These are phyloP conservation scores for Phasianus colchicus DNA, from an alignment of 2,113 vertebrate genomes.

Conservation along the genomic window DNA sequence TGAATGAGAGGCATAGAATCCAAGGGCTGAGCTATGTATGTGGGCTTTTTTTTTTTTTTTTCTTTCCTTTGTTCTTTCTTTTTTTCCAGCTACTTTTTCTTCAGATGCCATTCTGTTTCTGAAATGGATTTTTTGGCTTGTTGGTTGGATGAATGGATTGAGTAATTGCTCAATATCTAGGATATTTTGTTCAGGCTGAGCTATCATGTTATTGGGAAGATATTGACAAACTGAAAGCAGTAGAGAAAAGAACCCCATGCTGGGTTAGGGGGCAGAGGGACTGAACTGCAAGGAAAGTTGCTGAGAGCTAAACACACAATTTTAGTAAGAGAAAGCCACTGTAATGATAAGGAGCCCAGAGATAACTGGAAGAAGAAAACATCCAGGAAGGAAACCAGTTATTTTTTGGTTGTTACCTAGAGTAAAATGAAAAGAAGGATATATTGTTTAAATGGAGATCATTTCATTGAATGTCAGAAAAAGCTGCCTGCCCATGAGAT, in stretches of 20 bases:
- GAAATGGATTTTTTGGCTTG: neutral
- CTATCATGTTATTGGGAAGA: neutral
- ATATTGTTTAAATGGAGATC: neutral
- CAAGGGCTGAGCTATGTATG: neutral
- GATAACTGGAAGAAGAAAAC: neutral
- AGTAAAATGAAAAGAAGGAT: neutral
- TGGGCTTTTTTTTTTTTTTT: neutral
- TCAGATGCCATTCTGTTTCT: neutral
- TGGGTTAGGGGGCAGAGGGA: neutral
- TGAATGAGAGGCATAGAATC: neutral
- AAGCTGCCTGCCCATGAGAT: neutral
- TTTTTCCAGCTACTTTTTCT: neutral
- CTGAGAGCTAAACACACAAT: neutral
- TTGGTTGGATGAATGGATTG: neutral
- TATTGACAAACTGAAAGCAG: neutral
- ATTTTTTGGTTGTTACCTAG: neutral
- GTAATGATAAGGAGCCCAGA: neutral
- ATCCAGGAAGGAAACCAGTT: neutral
- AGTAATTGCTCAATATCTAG: neutral
- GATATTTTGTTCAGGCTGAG: neutral
- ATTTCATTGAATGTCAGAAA: neutral
- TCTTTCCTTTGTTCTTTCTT: too few relatives aligned
- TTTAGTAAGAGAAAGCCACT: neutral
- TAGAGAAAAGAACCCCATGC: neutral
- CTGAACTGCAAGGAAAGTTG: neutral